phyloP scores from a whole-genome alignment of 1,140 invertebrate genomes.

The Liolophura sinensis region DNA sequence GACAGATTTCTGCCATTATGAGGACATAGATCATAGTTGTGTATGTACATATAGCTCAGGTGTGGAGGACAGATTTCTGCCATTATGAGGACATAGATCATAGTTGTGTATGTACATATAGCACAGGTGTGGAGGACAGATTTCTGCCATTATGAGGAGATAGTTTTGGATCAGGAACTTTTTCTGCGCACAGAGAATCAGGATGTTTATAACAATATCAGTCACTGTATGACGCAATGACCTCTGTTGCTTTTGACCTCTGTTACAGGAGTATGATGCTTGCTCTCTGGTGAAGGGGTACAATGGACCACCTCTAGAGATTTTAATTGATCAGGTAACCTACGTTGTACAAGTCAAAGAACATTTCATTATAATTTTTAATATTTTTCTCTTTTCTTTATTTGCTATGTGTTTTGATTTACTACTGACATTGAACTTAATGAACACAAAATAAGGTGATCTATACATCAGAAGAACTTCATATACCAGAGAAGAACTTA shows the following conservation, averaged over 20 bases:
- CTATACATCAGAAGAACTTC: not conserved
- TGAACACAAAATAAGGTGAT: not conserved
- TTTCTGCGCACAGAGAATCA: too few relatives aligned
- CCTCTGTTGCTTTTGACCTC: not conserved
- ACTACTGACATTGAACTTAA: too few relatives aligned
- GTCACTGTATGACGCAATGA: not conserved
- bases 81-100: too few relatives aligned
- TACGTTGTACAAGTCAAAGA: not conserved
- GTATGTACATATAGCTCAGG: too few relatives aligned
- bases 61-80: too few relatives aligned
- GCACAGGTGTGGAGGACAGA: too few relatives aligned
- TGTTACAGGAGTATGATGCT: constrained; percentile 79
- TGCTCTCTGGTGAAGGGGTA: constrained; percentile 82
- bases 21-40: too few relatives aligned
- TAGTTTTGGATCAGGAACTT: too few relatives aligned
- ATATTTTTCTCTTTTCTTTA: not conserved
- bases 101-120: too few relatives aligned
- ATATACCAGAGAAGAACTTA: not conserved
- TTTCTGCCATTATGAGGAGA: too few relatives aligned
- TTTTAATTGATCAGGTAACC: constrained; percentile 88
- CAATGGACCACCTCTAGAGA: constrained; percentile 76
- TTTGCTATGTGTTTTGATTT: not conserved
- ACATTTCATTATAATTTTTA: not conserved
- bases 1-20: too few relatives aligned
- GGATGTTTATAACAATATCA: too few relatives aligned